phyloP scores from a whole-genome alignment of 2,888 invertebrate species.

The Tipula helvola region DNA sequence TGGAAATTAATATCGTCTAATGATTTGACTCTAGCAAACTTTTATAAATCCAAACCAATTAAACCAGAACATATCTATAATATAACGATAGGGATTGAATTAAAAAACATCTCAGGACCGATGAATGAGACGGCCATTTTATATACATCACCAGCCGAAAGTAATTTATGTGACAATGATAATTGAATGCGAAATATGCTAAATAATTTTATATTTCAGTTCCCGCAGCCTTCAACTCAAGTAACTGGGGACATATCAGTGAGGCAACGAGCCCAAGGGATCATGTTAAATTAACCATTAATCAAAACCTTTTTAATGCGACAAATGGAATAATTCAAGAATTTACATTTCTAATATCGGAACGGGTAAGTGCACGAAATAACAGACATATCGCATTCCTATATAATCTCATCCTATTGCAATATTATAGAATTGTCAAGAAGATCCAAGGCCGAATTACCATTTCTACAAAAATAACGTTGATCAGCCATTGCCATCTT shows the following conservation, averaged over 20 bases:
- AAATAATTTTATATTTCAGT: background rate
- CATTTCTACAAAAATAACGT: conserved; percentile 26
- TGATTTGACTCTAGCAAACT: background rate
- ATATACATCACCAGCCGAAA: background rate
- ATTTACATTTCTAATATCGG: conserved; percentile 35
- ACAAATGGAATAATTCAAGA: conserved; percentile 34
- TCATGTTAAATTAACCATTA: conserved; percentile 30
- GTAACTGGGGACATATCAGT: background rate
- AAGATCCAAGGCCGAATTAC: conserved; percentile 22
- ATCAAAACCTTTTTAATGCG: conserved; percentile 24
- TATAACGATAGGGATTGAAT: background rate
- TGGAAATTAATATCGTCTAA: background rate
- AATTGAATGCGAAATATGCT: background rate
- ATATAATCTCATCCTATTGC: background rate
- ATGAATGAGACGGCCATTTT: background rate
- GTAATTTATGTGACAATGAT: background rate
- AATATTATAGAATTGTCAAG: conserved; percentile 22
- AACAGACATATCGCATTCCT: background rate
- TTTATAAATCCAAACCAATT: background rate
- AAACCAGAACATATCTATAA: background rate
- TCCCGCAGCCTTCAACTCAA: background rate
- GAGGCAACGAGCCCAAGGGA: conserved; percentile 27
- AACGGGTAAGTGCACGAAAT: conserved; percentile 20
- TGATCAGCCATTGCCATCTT: conserved; percentile 32
- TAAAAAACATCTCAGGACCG: background rate